phyloP scores from a whole-genome alignment of 2,888 invertebrate species.

The Orchesellides sinensis region DNA sequence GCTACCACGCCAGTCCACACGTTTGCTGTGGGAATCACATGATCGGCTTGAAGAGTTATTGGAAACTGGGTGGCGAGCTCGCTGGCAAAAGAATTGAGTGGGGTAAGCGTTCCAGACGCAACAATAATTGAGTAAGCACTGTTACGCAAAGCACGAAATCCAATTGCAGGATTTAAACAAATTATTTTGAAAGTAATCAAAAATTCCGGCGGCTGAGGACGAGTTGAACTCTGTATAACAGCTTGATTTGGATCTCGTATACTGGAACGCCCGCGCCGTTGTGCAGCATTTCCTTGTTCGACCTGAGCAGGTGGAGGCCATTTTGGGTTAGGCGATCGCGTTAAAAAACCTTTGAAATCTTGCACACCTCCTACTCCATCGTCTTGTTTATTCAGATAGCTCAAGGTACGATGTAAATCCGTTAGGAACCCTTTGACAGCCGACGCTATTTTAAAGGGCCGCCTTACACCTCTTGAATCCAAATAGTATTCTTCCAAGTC shows the following conservation, averaged over 20 bases:
- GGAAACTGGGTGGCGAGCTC: constrained; percentile 65
- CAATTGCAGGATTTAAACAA: constrained; percentile 71
- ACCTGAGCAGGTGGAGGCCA: background rate
- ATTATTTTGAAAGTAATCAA: constrained; percentile 51
- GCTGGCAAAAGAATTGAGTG: constrained; percentile 61
- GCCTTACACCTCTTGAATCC: background rate
- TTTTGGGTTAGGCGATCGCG: constrained; percentile 19
- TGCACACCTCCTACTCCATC: constrained; percentile 43
- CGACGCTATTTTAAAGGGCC: constrained; percentile 12
- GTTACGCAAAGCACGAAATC: constrained; percentile 59
- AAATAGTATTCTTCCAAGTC: constrained; percentile 19
- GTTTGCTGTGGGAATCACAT: constrained; percentile 58
- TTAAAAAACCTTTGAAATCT: constrained; percentile 46
- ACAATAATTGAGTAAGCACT: constrained; percentile 66
- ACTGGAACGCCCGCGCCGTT: background rate
- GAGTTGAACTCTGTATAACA: background rate
- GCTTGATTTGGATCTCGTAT: background rate
- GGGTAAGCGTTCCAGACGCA: constrained; percentile 70
- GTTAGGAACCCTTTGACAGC: background rate
- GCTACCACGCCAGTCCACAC: constrained; percentile 53
- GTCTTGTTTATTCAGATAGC: constrained; percentile 16
- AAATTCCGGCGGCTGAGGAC: constrained; percentile 20
- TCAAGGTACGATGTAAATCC: background rate
- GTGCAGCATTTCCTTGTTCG: too few relatives aligned
- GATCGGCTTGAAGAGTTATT: constrained; percentile 54